phyloP scores from a whole-genome alignment of 2,113 vertebrate species.

The Paradisaea rubra region DNA sequence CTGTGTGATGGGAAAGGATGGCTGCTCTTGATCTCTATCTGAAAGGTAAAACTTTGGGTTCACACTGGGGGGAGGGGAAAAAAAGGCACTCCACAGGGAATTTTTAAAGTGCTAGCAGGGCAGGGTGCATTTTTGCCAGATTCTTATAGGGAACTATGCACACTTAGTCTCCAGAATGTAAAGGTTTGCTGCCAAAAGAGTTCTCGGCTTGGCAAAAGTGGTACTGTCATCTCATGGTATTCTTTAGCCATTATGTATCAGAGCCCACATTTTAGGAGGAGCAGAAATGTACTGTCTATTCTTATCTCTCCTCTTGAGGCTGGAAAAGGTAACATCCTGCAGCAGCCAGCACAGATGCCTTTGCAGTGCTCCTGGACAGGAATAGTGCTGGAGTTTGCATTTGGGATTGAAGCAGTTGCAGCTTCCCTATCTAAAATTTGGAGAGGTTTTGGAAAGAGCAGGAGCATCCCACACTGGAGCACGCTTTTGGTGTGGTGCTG shows the following conservation, averaged over 20 bases:
- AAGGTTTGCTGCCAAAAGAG: not conserved
- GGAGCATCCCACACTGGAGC: not conserved
- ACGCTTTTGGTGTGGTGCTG: not conserved
- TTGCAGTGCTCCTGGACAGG: not conserved
- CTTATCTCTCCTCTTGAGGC: not conserved
- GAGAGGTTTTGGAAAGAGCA: not conserved
- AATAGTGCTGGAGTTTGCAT: not conserved
- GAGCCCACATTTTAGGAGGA: not conserved
- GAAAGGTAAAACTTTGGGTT: not conserved
- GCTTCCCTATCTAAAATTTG: not conserved
- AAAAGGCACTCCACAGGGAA: not conserved
- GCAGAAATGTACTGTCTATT: not conserved
- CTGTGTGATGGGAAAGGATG: not conserved
- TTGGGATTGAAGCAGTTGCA: not conserved
- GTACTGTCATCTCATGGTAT: not conserved
- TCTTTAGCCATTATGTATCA: not conserved
- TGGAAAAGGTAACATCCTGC: not conserved
- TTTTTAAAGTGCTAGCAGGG: not conserved
- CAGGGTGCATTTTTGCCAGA: not conserved
- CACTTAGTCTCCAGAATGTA: not conserved
- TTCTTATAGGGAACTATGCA: rapidly evolving
- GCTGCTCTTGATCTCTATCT: not conserved
- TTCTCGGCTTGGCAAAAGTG: not conserved
- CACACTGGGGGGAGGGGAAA: not conserved
- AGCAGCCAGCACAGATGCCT: not conserved